Evolutionary conservation across 2,113 vertebrate genomes (phyloP), one percentile per base, ranked within the genome.

Genomic region (Melanostigma gelatinosum): DNA sequence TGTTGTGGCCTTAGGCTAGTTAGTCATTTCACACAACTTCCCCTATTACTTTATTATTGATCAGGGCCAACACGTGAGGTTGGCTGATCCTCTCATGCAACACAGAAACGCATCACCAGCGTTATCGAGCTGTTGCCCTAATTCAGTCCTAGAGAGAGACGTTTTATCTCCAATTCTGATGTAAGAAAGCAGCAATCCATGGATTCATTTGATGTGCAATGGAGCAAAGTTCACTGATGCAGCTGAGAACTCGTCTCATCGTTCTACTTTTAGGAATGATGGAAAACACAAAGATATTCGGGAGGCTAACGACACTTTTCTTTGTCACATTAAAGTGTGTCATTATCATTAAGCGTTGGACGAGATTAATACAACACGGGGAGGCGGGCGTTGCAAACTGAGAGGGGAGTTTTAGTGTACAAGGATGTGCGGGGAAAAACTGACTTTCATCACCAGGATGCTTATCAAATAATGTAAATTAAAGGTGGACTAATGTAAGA

Each of bases 151-250:
- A 66, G 71, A 89, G 71, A 88, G 77, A 84, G 48, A 63, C 18
- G 8, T 77, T 83, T 79, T 85, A 75, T 89, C 83, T 90, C 44
- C 54, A 69, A 34, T 72, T 86, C 75, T 91, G 88, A 93, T 89
- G 91, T 79, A 93, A 92, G 79, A 79, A 79, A 68, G 34, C 62
- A 85, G 90, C 90, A 93, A 92, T 76, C 77, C 71, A 60, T 52
- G 54, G 1, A 84, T 70, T 74, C 72, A 83, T 83, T 85, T 88
- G 87, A 78, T 87, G 69, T 81, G 77, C 69, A 80, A 76, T 74
- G 46, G 85, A 57, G 77, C 57, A 22, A 77, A 62, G 80, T 80
- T 79, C 87, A 78, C 69, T 52, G 55, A 65, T 61, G 69, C 71
- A 57, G 32, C 72, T 61, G 36, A 65, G 60, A 57, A 24, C 38